Evolutionary conservation across 2,888 invertebrate genomes (phyloP), one percentile per base, ranked within the genome.

Genomic region (Lottia gigantea): DNA sequence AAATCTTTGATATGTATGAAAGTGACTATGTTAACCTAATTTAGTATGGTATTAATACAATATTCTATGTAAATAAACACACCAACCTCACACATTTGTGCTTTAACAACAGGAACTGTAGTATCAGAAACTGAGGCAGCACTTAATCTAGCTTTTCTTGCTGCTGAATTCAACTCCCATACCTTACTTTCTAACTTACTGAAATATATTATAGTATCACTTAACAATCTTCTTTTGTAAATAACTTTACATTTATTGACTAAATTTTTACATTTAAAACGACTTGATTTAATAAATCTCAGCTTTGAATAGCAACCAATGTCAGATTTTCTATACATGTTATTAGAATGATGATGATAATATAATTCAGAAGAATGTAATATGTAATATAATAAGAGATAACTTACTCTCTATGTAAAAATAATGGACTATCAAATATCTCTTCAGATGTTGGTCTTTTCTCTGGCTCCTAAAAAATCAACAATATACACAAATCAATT

Each of bases 1-100:
- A n/a, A n/a, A n/a, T n/a, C n/a, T n/a, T n/a, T n/a, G n/a, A n/a
- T n/a, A n/a, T n/a, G n/a, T n/a, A n/a, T n/a, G n/a, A n/a, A n/a
- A n/a, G n/a, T n/a, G n/a, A n/a, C n/a, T n/a, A n/a, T n/a, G n/a
- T n/a, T n/a, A n/a, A n/a, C n/a, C n/a, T 31, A 2, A 31, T 31
- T 31, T 31, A 6, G 31, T 31, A 31, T 31, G 31, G 6, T 6
- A 31, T 31, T 31, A 3, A 31, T 31, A 31, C 11, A 40, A 40
- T 11, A 40, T 40, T 40, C 40, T 40, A 1, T 40, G 1, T 40
- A 11, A 74, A 25, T 31, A 64, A 55, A 45, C 66, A 47, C 69
- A 26, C 71, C 72, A 62, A 86, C 86, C 83, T 88, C 87, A 71
- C 84, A 84, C 55, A 84, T 82, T 74, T 86, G 84, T 4, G 87